phyloP scores from a whole-genome alignment of 2,797 vertebrate species.

The Channallabes apus region DNA sequence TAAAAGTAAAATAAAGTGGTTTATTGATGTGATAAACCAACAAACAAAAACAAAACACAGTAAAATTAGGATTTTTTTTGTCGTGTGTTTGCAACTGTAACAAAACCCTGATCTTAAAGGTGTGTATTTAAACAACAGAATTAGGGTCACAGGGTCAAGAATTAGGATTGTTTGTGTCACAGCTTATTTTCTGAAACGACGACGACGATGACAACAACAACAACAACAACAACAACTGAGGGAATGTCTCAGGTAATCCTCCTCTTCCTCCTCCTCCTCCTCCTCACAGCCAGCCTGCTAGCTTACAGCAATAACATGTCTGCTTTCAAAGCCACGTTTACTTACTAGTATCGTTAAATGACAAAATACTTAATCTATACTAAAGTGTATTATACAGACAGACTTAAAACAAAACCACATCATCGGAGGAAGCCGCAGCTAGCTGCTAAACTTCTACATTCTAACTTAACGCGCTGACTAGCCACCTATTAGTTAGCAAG shows the following conservation, averaged over 20 bases:
- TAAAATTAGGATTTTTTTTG: not conserved
- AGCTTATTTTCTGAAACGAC: not conserved
- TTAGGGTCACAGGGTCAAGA: too few relatives aligned
- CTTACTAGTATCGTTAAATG: not conserved
- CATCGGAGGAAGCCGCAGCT: not conserved
- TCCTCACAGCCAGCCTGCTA: not conserved
- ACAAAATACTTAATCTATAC: not conserved
- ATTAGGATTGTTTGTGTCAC: not conserved
- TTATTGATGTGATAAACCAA: not conserved
- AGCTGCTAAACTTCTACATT: too few relatives aligned
- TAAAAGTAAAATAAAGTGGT: not conserved
- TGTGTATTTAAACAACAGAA: not conserved
- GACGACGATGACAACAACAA: not conserved
- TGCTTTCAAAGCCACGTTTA: not conserved
- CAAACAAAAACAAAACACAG: not conserved
- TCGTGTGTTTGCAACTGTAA: not conserved
- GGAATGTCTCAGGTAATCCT: not conserved
- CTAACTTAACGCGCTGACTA: not conserved
- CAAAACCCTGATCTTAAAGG: not conserved
- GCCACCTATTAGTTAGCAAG: conserved; percentile 2
- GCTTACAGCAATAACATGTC: not conserved
- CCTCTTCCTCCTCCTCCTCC: not conserved
- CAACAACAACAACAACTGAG: not conserved
- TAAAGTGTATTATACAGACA: not conserved
- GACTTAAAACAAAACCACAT: not conserved